Conservation (phyloP, 2,797 vertebrate genomes). For the Psittacula echo region DNA sequence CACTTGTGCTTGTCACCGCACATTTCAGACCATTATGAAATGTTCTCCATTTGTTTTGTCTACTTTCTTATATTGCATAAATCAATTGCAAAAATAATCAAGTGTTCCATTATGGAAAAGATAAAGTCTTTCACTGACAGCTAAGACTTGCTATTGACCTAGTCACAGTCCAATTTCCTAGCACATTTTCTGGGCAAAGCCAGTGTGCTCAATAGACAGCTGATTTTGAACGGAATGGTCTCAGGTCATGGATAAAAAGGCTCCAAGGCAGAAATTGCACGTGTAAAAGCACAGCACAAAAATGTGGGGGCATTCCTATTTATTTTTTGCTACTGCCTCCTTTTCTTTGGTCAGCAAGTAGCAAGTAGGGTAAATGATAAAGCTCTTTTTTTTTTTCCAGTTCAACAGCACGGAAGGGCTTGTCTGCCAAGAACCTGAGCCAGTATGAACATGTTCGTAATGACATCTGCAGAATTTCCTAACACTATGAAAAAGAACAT, state of each 20-base stretch:
- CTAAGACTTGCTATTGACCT: background rate
- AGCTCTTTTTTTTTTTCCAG: background rate
- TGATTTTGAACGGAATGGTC: background rate
- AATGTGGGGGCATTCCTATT: background rate
- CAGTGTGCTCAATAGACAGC: background rate
- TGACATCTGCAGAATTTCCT: slow-evolving; percentile 54
- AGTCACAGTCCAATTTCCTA: slow-evolving; percentile 8
- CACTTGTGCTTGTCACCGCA: background rate
- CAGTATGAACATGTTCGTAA: slow-evolving; percentile 42
- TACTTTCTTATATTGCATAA: background rate
- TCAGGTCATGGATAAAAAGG: background rate
- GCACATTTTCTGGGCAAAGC: background rate
- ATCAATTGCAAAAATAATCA: background rate
- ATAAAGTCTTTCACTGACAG: slow-evolving; percentile 21
- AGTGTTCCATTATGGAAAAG: background rate
- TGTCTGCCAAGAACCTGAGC: slow-evolving; percentile 24
- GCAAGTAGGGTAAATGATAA: background rate
- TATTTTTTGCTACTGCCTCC: background rate
- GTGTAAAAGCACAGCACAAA: background rate
- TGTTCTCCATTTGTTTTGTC: background rate
- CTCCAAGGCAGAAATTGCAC: background rate
- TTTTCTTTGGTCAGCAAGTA: background rate
- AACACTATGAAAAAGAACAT: background rate
- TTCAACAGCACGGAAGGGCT: background rate
- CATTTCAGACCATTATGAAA: background rate